Base-by-base conservation (phyloP, 2,113 vertebrate genomes). In the Cyprinodon variegatus region DNA sequence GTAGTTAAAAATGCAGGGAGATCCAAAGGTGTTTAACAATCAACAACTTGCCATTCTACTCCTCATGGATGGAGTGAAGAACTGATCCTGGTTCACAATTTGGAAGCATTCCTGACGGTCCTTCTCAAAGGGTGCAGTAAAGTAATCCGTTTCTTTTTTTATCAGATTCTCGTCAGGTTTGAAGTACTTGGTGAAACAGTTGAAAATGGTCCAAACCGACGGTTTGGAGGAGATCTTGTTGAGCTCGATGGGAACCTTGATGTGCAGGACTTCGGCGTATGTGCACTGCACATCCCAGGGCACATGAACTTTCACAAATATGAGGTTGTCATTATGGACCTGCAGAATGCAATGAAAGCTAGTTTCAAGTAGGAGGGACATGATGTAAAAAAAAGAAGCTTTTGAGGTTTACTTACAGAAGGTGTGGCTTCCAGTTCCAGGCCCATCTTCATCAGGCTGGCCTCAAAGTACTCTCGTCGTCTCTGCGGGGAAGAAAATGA, bases 21-120 rank as follows among this genome's bases (percentile, higher is more conserved):
- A 50, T 50, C 4, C 14, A 50, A 46, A 68, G 29, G 41, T 59
- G 3, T 39, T 36, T 8, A 63, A 53, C 39, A 46, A 17, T 41
- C 20, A 1, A 20, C 38, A 62, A 74, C 84, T 79, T 65, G 29
- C 97, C 91, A 99, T 98, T 83, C 97, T 93, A 84, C 96, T 97
- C 90, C 96, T 95, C 85, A 96, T 97, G 81, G 97, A 91, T 39
- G 96, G 95, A 40, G 95, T 97, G 92, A 99, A 99, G 91, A 98
- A 98, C 0, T 76, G 1, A 3, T 97, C 96, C 85, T 72, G 94
- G 71, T 97, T 94, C n/a, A 90, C 90, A 14, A 96, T 89, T 37
- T 92, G 91, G 88, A 98, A 99, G 76, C 91, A 92, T 8, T 94
- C 93, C 78, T 95, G 81, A 5, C 91, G 93, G 13, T 93, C 83